Conservation (phyloP, 2,888 invertebrate species). For the Rhodophaea formosa region DNA sequence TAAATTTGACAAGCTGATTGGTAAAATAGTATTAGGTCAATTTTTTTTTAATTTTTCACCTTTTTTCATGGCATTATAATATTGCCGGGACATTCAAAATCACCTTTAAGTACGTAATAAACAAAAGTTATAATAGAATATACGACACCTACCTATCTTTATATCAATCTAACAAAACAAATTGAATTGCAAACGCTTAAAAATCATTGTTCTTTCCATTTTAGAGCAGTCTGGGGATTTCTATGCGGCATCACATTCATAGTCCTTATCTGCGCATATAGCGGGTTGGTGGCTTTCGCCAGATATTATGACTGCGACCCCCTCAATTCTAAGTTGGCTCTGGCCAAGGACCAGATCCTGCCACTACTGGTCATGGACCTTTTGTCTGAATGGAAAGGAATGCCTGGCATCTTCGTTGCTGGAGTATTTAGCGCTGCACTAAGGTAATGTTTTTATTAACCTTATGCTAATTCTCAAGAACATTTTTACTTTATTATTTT, state of each 20-base stretch:
- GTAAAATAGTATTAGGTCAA: too few species aligned
- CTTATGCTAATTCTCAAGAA: too few species aligned
- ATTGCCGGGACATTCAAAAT: too few species aligned
- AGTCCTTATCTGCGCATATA: conserved; percentile 85
- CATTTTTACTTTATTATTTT: too few species aligned
- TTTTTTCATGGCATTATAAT: too few species aligned
- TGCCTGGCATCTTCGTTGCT: conserved; percentile 93
- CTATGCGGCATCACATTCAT: conserved; percentile 84
- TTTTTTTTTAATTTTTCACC: too few species aligned
- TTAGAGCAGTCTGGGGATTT: conserved; percentile 86
- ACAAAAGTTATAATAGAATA: too few species aligned
- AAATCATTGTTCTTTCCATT: conserved; percentile 29
- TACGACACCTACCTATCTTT: too few species aligned
- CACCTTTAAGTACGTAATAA: too few species aligned
- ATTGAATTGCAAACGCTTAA: too few species aligned
- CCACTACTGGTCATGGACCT: conserved; percentile 93
- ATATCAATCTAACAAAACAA: too few species aligned
- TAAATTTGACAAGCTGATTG: too few species aligned
- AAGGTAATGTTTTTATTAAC: conserved; percentile 80
- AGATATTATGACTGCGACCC: conserved; percentile 89
- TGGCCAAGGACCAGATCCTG: conserved; percentile 89
- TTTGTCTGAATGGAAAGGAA: conserved; percentile 87
- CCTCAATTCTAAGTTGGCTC: conserved; percentile 83
- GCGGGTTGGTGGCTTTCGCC: conserved; percentile 88
- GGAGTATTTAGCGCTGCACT: conserved; percentile 95